Base-by-base conservation (phyloP, 2,888 invertebrate species). In the Agrochola macilenta region DNA sequence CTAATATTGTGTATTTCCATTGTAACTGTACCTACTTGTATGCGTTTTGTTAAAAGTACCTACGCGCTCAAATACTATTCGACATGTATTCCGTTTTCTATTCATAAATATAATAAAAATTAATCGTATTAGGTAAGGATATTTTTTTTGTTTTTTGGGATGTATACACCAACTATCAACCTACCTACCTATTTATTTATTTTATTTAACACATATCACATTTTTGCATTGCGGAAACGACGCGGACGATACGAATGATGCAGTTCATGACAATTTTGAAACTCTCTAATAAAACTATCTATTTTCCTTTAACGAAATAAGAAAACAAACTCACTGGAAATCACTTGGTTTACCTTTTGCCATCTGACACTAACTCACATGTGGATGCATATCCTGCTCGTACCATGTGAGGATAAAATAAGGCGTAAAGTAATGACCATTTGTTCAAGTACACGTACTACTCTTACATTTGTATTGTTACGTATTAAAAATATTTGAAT, bases 401-500 rank as follows among this genome's bases (percentile, higher is more conserved):
- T 63, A n/a, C 60, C 46, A 60, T 43, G 14, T 60, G 66, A 61
- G 39, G 14, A 49, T 35, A 52, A 12, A 39, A 46, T 46, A 49
- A 14, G 52, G 60, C 68, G 58, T 57, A 12, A 70, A 35, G 60
- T 30, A n/a, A 43, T 43, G 43, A 52, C 35, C 57, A 58, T 66
- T 57, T 81, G 76, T 74, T 43, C 20, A n/a, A 63, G 17, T 61
- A 57, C 20, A 69, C 39, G 74, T 12, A 49, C 30, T 26, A 64
- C 9, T 61, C 8, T 52, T 52, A 54, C 12, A 69, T 63, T 63
- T 63, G 65, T 83, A 54, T 57, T 71, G 39, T 54, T 82, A 63
- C 46, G 35, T 52, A 73, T 71, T 77, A 61, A 76, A 71, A 60
- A 64, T 77, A 71, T 60, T 54, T 65, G 35, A 43, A 71, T 78